Base-by-base conservation (phyloP, 2,888 invertebrate genomes). In the Agrotis segetum region DNA sequence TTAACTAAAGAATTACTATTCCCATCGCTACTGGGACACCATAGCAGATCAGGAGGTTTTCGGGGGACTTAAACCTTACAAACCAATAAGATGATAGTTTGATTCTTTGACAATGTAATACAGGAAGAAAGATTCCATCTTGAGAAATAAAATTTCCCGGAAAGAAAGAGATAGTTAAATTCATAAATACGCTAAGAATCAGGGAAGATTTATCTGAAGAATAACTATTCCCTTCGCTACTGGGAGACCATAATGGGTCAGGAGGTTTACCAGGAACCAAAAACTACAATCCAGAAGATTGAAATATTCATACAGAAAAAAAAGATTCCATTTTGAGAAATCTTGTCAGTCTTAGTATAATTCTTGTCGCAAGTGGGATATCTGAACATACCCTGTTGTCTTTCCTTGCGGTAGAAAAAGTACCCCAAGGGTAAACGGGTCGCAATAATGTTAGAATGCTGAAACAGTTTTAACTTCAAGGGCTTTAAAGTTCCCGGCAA, bases 331-430 rank as follows among this genome's bases (percentile, higher is more conserved):
- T 44, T 40, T 52, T 46, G 16, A 49, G 52, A 63, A 56, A 55
- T 29, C 19, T 47, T 34, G 55, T 59, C 11, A 50, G 60, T 67
- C 53, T 77, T 81, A 65, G 16, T 17, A 55, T n/a, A n/a, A n/a
- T 77, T 81, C 72, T 55, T 55, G 77, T 24, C 17, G 34, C 47
- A 24, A 72, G 58, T 66, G 40, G 77, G 77, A 56, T 61, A 61
- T 16, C 71, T 71, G 74, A 62, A 74, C 44, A 34, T 40, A 66
- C 19, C 16, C 6, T 3, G 19, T 66, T 4, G 13, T 21, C 34
- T 53, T 64, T 64, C 46, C 16, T 66, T 46, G 44, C 29, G 50
- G 24, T 40, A 21, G 29, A 44, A 21, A n/a, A 49, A 13, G 4
- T 49, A 17, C 11, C n/a, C 40, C 24, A 1, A 17, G 29, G 6